These are phyloP conservation scores for Xyrauchen texanus DNA, from an alignment of 2,113 vertebrate species.

Conservation along the genomic window DNA sequence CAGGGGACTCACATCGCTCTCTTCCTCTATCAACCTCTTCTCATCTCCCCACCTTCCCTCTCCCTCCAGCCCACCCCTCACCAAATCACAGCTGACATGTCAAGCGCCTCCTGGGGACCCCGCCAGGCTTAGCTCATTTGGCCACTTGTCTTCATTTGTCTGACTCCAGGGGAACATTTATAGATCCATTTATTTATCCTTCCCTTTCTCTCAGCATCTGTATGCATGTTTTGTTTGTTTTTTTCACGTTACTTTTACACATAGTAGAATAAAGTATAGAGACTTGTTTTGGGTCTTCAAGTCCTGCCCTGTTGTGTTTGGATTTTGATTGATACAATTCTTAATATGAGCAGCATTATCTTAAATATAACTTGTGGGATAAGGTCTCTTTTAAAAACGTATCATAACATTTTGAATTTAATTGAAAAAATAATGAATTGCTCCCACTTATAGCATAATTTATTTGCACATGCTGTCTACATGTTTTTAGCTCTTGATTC, in stretches of 20 bases:
- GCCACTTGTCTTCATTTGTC: constrained; percentile 58
- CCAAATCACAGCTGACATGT: constrained; percentile 50
- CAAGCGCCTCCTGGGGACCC: constrained; percentile 43
- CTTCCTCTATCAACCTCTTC: constrained; percentile 11
- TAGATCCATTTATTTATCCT: constrained; percentile 41
- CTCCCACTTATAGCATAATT: too few species aligned
- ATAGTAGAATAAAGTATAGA: not conserved
- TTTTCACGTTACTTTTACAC: too few species aligned
- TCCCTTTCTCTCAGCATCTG: constrained; percentile 27
- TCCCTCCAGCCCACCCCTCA: constrained; percentile 19
- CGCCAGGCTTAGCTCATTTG: constrained; percentile 53
- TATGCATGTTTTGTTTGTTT: not conserved
- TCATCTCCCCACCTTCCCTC: not conserved
- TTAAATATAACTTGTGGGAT: not conserved
- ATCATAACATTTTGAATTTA: too few species aligned
- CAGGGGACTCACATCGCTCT: constrained; percentile 34
- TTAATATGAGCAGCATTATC: not conserved
- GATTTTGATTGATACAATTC: not conserved
- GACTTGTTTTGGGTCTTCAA: not conserved
- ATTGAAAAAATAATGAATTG: too few species aligned
- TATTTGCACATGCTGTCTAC: too few species aligned
- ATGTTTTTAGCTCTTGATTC: too few species aligned
- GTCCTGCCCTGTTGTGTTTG: not conserved
- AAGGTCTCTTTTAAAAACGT: not conserved
- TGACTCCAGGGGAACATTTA: constrained; percentile 56